These are phyloP conservation scores for Lepidochitona cinerea DNA, from an alignment of 2,888 invertebrate species.

Conservation along the genomic window DNA sequence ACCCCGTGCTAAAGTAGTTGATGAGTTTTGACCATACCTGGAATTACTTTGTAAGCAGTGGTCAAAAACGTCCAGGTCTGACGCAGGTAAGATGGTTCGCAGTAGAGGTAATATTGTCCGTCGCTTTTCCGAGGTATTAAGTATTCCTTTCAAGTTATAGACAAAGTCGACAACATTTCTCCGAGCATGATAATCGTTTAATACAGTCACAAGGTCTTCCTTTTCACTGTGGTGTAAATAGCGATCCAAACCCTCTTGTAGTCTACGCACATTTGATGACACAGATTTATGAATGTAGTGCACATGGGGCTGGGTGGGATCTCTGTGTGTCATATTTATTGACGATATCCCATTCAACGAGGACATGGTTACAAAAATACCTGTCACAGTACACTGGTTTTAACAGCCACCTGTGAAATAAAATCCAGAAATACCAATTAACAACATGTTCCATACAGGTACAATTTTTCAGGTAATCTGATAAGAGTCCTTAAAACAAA, in stretches of 20 bases:
- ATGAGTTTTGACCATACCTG: no score
- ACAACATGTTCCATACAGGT: no score
- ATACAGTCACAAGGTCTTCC: slow-evolving; percentile 48
- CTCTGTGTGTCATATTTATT: background rate
- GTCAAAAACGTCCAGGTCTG: slow-evolving; percentile 54
- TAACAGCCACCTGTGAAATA: background rate
- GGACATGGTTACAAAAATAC: slow-evolving; percentile 1
- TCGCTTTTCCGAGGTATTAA: slow-evolving; percentile 61
- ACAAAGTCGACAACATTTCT: slow-evolving; percentile 57
- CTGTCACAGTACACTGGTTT: background rate
- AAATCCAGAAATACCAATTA: no score
- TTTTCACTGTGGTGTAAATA: slow-evolving; percentile 54
- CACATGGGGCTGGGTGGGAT: background rate
- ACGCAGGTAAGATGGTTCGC: slow-evolving; percentile 50
- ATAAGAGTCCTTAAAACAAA: no score
- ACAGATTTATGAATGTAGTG: slow-evolving; percentile 25
- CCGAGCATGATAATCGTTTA: slow-evolving; percentile 53
- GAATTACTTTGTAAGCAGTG: slow-evolving; percentile 30
- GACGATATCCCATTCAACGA: background rate
- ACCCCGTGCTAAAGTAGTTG: slow-evolving; percentile 39
- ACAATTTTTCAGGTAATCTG: no score
- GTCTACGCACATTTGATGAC: slow-evolving; percentile 47
- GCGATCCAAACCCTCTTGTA: slow-evolving; percentile 58
- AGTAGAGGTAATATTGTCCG: slow-evolving; percentile 48
- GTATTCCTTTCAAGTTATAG: slow-evolving; percentile 45